Evolutionary conservation across 2,113 vertebrate species (phyloP).

Genomic region (Mixornis gularis): DNA sequence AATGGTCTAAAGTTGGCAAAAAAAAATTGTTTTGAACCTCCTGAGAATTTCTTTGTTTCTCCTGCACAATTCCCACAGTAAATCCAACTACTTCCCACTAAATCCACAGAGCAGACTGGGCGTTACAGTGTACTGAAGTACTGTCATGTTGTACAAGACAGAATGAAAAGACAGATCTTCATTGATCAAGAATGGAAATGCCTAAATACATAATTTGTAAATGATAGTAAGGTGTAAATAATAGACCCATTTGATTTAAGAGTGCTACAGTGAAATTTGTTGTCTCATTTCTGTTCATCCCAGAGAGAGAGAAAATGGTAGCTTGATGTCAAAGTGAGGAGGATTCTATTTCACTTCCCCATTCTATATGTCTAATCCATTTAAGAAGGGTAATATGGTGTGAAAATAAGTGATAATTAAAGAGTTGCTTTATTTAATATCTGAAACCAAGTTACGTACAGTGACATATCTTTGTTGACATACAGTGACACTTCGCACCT

Average conservation of each 20-base stretch:
- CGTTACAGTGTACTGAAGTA: neutral
- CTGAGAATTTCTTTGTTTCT: neutral
- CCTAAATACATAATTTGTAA: neutral
- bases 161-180: neutral
- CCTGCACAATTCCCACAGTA: neutral
- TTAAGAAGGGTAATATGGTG: neutral
- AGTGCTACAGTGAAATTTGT: neutral
- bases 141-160: neutral
- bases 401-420: constrained; percentile 23
- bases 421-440: neutral
- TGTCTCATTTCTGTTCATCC: neutral
- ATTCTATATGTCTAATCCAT: neutral
- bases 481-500: neutral
- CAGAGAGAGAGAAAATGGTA: neutral
- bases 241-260: neutral
- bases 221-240: neutral
- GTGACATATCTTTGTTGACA: neutral
- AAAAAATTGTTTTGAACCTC: neutral
- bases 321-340: neutral
- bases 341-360: neutral
- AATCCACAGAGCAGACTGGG: neutral
- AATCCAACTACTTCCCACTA: neutral
- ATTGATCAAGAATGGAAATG: neutral
- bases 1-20: neutral
- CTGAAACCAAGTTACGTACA: neutral